A percentile compares a stretch with the other conserved stretches of the same genome.
phyloP scores from a whole-genome alignment of 2,113 vertebrate genomes.

The Rhegmatorhina hoffmannsi region DNA sequence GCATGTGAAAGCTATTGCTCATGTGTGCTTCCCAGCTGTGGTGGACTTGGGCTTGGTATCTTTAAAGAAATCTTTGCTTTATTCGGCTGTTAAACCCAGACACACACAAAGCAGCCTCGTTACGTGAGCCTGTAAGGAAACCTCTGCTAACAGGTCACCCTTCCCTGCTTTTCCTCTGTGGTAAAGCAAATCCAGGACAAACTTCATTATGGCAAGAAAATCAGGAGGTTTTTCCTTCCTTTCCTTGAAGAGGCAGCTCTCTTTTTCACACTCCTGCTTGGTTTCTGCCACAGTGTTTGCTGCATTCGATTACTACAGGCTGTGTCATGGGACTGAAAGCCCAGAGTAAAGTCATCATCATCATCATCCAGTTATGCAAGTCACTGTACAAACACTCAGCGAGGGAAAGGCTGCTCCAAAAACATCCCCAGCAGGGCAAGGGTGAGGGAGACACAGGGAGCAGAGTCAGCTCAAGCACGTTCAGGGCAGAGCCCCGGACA shows the following conservation, averaged over 20 bases:
- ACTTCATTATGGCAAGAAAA: background rate
- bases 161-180: background rate
- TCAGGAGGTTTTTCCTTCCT: background rate
- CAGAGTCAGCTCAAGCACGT: background rate
- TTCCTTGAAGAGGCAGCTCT: background rate
- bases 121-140: constrained; percentile 2
- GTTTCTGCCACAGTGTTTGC: background rate
- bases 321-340: background rate
- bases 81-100: constrained; percentile 58
- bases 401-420: background rate
- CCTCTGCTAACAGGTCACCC: background rate
- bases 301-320: background rate
- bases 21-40: constrained; percentile 76
- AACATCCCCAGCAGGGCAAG: background rate
- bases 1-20: constrained; percentile 77
- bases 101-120: constrained; percentile 13
- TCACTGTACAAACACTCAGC: background rate
- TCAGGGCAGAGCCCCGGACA: background rate
- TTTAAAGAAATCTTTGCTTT: constrained; percentile 52
- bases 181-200: background rate
- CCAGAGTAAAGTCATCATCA: constrained; percentile 20
- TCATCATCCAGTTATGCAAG: constrained; percentile 4
- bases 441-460: background rate
- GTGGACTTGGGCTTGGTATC: constrained; percentile 54
- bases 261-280: background rate